Evolutionary conservation across 2,113 vertebrate genomes (phyloP).

Genomic region (Pluvianellus socialis): DNA sequence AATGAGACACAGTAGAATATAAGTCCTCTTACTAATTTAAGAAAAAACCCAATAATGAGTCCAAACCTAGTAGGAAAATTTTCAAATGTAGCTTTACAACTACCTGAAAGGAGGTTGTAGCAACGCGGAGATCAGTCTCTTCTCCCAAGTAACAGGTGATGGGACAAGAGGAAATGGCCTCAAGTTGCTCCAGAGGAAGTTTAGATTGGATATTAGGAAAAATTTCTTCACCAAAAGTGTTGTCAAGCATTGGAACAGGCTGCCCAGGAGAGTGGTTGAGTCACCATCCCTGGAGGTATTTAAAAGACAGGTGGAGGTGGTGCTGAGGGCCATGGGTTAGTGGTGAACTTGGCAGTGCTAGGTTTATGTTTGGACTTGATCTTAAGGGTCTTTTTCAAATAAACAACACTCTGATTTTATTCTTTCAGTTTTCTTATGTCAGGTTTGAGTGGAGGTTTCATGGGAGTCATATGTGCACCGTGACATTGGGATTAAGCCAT

Average conservation of each 20-base stretch:
- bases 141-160: neutral
- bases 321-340: neutral
- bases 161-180: neutral
- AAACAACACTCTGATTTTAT: neutral
- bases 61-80: neutral
- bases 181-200: rapidly evolving
- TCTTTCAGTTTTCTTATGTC: neutral
- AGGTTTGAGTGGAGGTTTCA: neutral
- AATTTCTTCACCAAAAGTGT: rapidly evolving
- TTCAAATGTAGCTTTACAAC: neutral
- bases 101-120: neutral
- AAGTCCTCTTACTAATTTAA: neutral
- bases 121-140: rapidly evolving
- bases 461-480: neutral
- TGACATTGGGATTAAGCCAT: neutral
- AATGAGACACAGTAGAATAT: neutral
- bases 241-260: rapidly evolving
- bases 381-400: neutral
- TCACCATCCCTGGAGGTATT: neutral
- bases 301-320: neutral
- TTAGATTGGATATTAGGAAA: neutral
- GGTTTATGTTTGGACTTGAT: neutral
- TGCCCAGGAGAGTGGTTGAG: neutral
- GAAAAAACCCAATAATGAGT: neutral
- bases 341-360: neutral